phyloP scores from a whole-genome alignment of 1,140 invertebrate genomes.

The Brachionus paranguensis region DNA sequence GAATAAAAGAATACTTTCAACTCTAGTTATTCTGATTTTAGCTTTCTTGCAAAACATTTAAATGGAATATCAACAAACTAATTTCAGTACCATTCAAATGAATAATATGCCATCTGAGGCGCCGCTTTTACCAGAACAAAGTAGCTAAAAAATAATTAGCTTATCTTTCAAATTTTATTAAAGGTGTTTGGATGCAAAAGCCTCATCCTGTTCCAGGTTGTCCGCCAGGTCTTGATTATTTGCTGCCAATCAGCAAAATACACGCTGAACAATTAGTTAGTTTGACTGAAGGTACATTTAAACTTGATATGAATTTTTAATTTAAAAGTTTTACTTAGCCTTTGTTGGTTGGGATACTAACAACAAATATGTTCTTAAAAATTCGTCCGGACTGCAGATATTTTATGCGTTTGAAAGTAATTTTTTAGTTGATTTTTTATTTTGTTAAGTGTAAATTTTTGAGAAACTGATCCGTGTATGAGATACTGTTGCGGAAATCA shows the following conservation, averaged over 20 bases:
- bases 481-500: conserved; percentile 70
- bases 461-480: conserved; percentile 69
- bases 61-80: no score
- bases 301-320: neutral
- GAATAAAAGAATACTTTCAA: no score
- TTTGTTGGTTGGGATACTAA: conserved; percentile 80
- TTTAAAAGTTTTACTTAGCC: conserved; percentile 53
- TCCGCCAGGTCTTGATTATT: conserved; percentile 83
- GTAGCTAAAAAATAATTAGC: neutral
- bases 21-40: neutral
- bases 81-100: no score
- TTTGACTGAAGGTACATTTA: conserved; percentile 65
- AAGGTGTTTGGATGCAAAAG: conserved; percentile 16
- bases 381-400: conserved; percentile 49
- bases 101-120: neutral
- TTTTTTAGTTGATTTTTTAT: neutral
- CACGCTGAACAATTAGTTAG: conserved; percentile 81
- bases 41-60: neutral
- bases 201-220: conserved; percentile 67
- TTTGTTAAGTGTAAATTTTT: conserved; percentile 5
- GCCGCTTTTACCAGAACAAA: neutral
- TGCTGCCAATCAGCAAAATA: conserved; percentile 78
- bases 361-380: conserved; percentile 63
- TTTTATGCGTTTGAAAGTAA: conserved; percentile 52
- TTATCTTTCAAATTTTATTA: neutral